Conservation (phyloP, 2,113 vertebrate species). For the Poeciliopsis prolifica region DNA sequence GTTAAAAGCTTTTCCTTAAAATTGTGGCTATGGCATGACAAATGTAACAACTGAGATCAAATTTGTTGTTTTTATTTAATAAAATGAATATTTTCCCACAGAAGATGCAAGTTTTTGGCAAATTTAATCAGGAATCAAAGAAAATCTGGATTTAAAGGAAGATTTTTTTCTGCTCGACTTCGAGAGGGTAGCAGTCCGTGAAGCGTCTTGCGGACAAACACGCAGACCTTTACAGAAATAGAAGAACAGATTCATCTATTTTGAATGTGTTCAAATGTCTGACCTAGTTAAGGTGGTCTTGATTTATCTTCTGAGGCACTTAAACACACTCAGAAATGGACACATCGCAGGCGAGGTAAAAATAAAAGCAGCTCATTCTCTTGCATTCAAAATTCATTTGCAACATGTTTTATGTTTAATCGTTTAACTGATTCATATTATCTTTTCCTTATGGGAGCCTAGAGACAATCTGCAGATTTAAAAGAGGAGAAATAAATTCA, state of each 20-base stretch:
- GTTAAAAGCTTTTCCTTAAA: neutral
- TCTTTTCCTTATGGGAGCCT: neutral
- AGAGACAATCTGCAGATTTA: neutral
- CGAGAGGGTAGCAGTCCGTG: neutral
- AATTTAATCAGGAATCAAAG: neutral
- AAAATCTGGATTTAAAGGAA: neutral
- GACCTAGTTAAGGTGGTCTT: conserved; percentile 66
- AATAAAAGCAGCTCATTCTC: neutral
- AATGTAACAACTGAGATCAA: neutral
- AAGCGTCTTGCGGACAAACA: conserved; percentile 40
- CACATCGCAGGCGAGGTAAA: conserved; percentile 38
- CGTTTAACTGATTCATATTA: neutral
- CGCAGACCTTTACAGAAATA: conserved; percentile 40
- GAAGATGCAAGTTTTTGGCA: neutral
- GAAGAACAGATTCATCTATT: conserved; percentile 56
- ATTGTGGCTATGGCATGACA: neutral
- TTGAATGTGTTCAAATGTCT: conserved; percentile 65
- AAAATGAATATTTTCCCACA: neutral
- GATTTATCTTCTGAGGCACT: conserved; percentile 61
- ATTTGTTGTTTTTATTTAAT: neutral
- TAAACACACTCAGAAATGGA: conserved; percentile 44
- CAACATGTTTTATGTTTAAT: neutral
- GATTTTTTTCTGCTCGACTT: neutral
- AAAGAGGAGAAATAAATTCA: neutral
- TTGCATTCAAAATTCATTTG: conserved; percentile 5